These are phyloP conservation scores for Balearica regulorum DNA, from an alignment of 2,797 vertebrate genomes.

Conservation along the genomic window DNA sequence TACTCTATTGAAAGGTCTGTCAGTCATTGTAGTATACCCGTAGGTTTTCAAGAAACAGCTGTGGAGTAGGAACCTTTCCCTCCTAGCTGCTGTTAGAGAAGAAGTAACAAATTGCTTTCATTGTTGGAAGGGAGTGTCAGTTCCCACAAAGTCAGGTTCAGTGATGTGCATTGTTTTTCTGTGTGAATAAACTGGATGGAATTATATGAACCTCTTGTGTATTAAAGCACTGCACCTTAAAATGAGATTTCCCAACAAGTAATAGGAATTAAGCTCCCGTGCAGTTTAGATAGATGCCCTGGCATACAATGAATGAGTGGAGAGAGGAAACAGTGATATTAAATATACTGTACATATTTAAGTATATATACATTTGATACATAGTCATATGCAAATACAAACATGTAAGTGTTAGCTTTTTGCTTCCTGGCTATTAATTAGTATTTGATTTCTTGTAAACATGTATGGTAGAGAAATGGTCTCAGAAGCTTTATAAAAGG, in stretches of 20 bases:
- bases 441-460: neutral
- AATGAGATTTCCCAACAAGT: neutral
- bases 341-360: neutral
- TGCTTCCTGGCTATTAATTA: neutral
- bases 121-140: neutral
- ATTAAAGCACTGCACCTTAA: neutral
- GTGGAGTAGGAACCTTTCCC: neutral
- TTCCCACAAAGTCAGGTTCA: neutral
- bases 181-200: neutral
- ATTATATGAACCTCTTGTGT: neutral
- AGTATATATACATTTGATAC: neutral
- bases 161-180: neutral
- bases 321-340: neutral
- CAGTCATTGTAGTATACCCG: neutral
- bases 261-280: neutral
- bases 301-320: neutral
- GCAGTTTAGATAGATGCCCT: neutral
- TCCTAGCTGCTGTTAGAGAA: neutral
- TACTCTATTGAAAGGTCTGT: neutral
- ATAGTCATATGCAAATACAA: neutral
- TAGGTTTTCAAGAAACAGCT: slow-evolving; percentile 37
- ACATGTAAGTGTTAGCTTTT: neutral
- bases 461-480: neutral
- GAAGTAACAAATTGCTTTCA: neutral
- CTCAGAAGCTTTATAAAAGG: neutral